These are phyloP conservation scores for Mystacides longicornis DNA, from an alignment of 2,888 invertebrate genomes.

Conservation along the genomic window DNA sequence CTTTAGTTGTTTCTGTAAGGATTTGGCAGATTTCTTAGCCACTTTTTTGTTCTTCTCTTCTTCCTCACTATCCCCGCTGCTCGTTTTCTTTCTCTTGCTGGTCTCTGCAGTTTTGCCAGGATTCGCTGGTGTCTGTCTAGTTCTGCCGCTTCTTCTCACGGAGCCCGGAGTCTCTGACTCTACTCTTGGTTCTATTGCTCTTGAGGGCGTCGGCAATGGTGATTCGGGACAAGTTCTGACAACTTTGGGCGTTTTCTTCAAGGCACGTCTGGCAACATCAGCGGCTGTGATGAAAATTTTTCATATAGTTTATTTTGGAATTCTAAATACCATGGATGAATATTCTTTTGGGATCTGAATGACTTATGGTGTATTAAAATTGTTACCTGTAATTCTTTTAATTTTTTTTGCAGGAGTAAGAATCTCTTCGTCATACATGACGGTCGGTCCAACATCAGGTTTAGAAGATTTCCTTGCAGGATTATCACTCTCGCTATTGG, in stretches of 20 bases:
- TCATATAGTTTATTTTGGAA: background rate
- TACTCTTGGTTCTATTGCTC: background rate
- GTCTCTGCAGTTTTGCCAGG: background rate
- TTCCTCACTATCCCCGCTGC: background rate
- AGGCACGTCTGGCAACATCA: conserved; percentile 24
- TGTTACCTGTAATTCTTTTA: conserved; percentile 17
- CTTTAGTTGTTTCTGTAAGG: conserved; percentile 12
- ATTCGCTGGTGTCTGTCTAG: conserved; percentile 3
- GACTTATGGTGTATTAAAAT: background rate
- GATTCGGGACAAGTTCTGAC: background rate
- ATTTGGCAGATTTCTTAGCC: conserved; percentile 6
- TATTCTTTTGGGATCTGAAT: background rate
- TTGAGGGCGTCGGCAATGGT: conserved; percentile 11
- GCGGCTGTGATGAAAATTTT: conserved; percentile 12
- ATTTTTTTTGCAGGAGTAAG: conserved; percentile 18
- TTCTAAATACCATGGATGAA: background rate
- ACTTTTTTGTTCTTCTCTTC: background rate
- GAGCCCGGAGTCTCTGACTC: background rate
- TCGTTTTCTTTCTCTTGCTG: background rate
- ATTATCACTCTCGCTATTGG: background rate
- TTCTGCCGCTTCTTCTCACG: conserved; percentile 10
- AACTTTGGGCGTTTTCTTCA: conserved; percentile 32
- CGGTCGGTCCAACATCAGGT: background rate
- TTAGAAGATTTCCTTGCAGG: conserved; percentile 3
- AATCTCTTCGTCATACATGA: background rate